A percentile compares a stretch with the other conserved stretches of the same genome.
These are phyloP conservation scores for Psophia crepitans DNA, from an alignment of 2,113 vertebrate species.

Conservation along the genomic window DNA sequence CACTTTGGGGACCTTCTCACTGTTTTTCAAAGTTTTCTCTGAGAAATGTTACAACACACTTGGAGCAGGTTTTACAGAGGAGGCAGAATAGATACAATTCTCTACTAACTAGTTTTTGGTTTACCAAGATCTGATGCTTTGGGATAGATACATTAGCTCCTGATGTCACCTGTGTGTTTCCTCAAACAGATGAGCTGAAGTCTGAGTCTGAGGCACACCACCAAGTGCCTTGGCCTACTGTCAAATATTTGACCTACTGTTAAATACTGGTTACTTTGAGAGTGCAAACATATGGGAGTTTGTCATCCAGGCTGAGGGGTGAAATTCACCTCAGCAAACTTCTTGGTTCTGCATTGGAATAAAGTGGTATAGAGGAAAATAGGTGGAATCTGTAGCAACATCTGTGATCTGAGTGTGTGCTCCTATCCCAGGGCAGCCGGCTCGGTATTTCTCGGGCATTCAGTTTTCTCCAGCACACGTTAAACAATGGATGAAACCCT, in stretches of 20 bases:
- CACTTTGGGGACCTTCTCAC: neutral
- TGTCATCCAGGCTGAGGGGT: neutral
- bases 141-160: neutral
- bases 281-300: neutral
- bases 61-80: neutral
- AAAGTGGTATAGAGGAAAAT: neutral
- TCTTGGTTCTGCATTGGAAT: neutral
- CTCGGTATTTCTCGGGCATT: neutral
- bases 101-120: neutral
- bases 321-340: neutral
- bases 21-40: neutral
- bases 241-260: neutral
- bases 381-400: neutral
- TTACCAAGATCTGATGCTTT: neutral
- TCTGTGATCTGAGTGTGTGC: neutral
- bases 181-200: neutral
- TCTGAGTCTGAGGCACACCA: neutral
- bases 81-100: neutral
- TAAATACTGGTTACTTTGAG: neutral
- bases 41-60: neutral
- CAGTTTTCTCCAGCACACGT: neutral
- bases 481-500: neutral
- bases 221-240: neutral
- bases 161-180: neutral
- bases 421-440: neutral